Evolutionary conservation across 2,797 vertebrate genomes (phyloP).

Genomic region (Mormyrops attenuatus): DNA sequence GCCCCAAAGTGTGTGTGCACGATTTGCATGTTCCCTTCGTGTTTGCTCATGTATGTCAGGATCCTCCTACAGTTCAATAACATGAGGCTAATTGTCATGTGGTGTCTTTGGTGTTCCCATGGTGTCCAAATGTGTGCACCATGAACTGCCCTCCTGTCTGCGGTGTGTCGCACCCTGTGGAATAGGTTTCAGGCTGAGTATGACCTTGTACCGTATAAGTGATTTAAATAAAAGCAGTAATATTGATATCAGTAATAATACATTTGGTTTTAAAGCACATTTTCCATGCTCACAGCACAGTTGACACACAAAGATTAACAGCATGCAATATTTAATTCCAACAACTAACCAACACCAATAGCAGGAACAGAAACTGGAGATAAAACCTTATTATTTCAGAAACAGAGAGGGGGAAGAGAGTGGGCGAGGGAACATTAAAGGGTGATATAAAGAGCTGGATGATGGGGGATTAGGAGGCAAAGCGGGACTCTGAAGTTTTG

Average conservation of each 20-base stretch:
- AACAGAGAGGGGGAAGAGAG: background rate
- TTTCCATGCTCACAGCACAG: background rate
- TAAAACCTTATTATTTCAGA: conserved; percentile 1
- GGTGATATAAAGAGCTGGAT: background rate
- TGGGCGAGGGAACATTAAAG: background rate
- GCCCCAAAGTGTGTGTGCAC: background rate
- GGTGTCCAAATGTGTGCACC: background rate
- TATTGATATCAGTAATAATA: background rate
- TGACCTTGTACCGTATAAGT: background rate
- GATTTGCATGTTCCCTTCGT: background rate
- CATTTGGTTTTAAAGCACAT: background rate
- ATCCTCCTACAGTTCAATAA: background rate
- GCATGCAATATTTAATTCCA: background rate
- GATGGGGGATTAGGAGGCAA: background rate
- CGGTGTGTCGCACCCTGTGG: background rate
- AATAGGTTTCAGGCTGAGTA: background rate
- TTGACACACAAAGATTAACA: background rate
- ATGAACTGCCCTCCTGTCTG: background rate
- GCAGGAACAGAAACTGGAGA: background rate
- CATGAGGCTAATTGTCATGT: background rate
- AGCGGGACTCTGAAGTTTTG: background rate
- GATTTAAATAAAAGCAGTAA: background rate
- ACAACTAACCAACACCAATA: background rate
- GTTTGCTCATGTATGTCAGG: background rate
- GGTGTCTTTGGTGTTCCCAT: background rate